Conservation (phyloP, 2,113 vertebrate species). For the Cairina moschata region DNA sequence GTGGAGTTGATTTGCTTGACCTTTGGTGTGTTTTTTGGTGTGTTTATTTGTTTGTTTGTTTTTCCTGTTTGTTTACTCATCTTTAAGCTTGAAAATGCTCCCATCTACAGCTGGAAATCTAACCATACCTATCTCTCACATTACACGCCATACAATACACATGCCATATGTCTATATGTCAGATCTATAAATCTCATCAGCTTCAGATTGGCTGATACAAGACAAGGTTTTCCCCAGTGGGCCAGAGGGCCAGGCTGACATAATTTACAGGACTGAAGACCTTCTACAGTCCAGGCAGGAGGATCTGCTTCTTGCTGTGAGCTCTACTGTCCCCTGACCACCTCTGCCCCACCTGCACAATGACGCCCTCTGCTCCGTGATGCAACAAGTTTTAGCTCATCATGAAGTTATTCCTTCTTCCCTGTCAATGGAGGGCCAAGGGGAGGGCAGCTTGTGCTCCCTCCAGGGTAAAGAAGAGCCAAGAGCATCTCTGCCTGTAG, state of each 20-base stretch:
- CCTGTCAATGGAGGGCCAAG: accelerated
- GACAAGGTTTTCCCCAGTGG: not conserved
- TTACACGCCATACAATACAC: no score
- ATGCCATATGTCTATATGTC: no score
- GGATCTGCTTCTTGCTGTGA: not conserved
- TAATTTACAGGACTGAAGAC: not conserved
- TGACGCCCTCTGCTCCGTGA: accelerated
- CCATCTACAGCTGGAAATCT: no score
- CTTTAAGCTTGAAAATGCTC: no score
- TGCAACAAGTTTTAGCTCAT: not conserved
- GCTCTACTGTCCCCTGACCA: accelerated
- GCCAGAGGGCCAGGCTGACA: not conserved
- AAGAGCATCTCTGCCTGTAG: not conserved
- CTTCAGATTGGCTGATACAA: not conserved
- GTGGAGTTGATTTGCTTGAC: no score
- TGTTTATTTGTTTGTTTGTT: no score
- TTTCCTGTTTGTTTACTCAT: no score
- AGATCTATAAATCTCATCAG: not conserved
- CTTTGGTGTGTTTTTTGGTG: no score
- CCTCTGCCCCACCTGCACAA: not conserved
- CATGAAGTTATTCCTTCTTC: not conserved
- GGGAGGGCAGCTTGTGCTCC: not conserved
- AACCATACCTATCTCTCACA: no score
- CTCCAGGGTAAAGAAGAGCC: not conserved
- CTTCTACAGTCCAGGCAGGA: not conserved